phyloP scores from a whole-genome alignment of 2,113 vertebrate species.

The Lates calcarifer region DNA sequence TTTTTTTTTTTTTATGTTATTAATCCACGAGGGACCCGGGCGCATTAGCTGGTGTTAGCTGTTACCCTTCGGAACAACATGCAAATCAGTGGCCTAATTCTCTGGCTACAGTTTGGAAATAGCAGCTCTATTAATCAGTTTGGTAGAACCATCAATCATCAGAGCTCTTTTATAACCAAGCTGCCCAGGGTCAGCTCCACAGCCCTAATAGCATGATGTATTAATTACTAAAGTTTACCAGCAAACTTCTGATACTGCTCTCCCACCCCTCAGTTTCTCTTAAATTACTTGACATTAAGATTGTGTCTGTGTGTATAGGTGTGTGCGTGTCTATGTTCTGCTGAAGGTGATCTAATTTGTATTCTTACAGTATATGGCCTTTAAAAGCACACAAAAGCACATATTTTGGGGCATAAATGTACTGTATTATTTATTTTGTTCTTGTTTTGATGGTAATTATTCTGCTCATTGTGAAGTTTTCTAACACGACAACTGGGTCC shows the following conservation, averaged over 20 bases:
- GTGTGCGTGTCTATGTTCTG: background rate
- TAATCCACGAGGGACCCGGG: slow-evolving; percentile 2
- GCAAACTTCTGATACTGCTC: slow-evolving; percentile 20
- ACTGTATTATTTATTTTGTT: background rate
- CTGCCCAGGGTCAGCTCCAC: slow-evolving; percentile 45
- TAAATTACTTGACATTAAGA: slow-evolving; percentile 24
- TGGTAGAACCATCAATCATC: slow-evolving; percentile 58
- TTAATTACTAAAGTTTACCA: slow-evolving; percentile 54
- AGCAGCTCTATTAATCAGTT: slow-evolving; percentile 59
- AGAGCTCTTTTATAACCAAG: slow-evolving; percentile 30
- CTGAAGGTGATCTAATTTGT: background rate
- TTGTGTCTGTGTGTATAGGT: background rate
- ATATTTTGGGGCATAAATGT: background rate
- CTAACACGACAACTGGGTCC: background rate
- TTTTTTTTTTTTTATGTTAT: background rate
- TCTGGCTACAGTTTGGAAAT: slow-evolving; percentile 46
- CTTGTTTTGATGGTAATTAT: background rate
- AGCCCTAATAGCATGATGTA: slow-evolving; percentile 27
- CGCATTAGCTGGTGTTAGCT: slow-evolving; percentile 19
- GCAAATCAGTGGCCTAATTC: slow-evolving; percentile 67
- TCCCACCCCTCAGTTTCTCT: background rate
- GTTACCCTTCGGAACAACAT: slow-evolving; percentile 59
- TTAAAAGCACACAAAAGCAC: background rate
- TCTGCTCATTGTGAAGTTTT: background rate
- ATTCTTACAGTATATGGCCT: background rate